Conservation (phyloP, 2,888 invertebrate species). For the Caenorhabditis auriculariae region DNA sequence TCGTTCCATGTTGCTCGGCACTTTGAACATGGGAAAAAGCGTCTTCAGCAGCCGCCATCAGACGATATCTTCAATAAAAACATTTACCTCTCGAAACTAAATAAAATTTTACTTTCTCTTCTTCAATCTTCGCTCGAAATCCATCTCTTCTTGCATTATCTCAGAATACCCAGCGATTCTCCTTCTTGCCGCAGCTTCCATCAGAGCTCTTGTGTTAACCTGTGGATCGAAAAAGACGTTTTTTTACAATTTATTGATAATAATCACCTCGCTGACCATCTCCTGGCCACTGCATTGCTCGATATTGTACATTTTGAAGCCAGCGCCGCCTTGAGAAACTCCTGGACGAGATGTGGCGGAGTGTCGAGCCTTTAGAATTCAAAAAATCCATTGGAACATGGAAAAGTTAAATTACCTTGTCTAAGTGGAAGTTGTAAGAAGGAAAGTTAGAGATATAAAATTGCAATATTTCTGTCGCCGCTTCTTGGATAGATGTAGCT, state of each 20-base stretch:
- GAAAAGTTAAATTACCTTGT: conserved; percentile 64
- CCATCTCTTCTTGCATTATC: conserved; percentile 88
- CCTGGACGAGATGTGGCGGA: conserved; percentile 21
- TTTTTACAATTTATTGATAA: background rate
- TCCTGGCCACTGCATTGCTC: conserved; percentile 70
- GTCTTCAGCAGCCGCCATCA: conserved; percentile 91
- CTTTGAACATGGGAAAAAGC: conserved; percentile 87
- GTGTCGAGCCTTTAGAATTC: conserved; percentile 19
- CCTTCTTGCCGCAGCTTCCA: conserved; percentile 79
- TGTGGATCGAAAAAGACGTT: conserved; percentile 1
- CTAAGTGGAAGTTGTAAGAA: conserved; percentile 92
- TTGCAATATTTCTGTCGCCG: conserved; percentile 90
- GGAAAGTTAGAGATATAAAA: conserved; percentile 94
- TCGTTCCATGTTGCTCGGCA: conserved; percentile 5
- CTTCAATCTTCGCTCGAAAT: conserved; percentile 66
- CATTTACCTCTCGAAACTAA: conserved; percentile 75
- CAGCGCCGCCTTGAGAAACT: conserved; percentile 45
- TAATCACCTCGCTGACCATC: conserved; percentile 34
- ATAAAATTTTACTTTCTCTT: conserved; percentile 43
- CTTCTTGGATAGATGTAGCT: conserved; percentile 83
- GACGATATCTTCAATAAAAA: conserved; percentile 72
- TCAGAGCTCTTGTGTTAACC: conserved; percentile 75
- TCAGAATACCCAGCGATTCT: conserved; percentile 89
- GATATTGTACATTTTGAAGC: conserved; percentile 94
- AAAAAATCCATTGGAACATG: background rate